Percentiles rank a stretch among this genome's conserved stretches.
Conservation (phyloP, 2,113 vertebrate species). For the Erythrocercus mccallii region DNA sequence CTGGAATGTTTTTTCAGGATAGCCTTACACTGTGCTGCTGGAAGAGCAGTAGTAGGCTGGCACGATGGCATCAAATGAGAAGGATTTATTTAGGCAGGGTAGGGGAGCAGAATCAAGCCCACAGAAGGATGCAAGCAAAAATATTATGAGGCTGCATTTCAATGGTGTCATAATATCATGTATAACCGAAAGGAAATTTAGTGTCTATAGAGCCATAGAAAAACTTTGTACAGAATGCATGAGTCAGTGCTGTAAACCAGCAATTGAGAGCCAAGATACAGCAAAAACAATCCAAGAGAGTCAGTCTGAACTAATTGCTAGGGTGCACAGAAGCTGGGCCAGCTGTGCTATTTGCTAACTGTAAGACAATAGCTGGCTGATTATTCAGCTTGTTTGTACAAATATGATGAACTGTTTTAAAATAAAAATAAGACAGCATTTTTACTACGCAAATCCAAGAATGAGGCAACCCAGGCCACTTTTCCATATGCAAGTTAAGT, state of each 20-base stretch:
- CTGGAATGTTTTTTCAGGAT: neutral
- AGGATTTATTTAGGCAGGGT: neutral
- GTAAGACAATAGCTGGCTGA: neutral
- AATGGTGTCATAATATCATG: neutral
- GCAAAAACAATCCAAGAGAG: neutral
- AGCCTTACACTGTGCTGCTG: neutral
- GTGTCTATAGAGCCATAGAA: neutral
- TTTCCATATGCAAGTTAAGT: neutral
- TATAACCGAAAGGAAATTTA: neutral
- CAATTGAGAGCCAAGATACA: neutral
- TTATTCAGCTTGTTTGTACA: conserved; percentile 6
- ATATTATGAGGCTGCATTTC: neutral
- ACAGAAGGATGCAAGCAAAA: neutral
- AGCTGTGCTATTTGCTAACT: conserved; percentile 21
- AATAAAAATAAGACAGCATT: neutral
- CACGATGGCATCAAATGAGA: rapidly evolving
- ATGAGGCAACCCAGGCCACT: neutral
- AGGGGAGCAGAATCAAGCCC: neutral
- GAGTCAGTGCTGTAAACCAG: neutral
- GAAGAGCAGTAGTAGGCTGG: neutral
- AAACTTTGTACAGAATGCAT: neutral
- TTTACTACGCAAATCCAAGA: neutral
- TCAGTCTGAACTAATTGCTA: neutral
- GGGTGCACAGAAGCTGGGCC: neutral
- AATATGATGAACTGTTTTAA: neutral